Conservation (phyloP, 2,797 vertebrate species). For the Malacoraja senta region DNA sequence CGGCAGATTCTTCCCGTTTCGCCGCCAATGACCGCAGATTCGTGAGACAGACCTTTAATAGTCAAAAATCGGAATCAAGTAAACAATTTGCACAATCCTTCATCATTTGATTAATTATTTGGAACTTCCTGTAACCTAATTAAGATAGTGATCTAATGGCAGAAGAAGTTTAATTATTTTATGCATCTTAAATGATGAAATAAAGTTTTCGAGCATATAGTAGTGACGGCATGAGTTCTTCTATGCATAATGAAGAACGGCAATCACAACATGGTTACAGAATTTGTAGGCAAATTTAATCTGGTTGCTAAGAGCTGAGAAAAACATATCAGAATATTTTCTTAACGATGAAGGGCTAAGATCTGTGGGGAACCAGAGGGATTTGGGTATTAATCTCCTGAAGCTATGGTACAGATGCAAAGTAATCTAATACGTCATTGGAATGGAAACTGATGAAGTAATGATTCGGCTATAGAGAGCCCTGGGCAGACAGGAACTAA, state of each 20-base stretch:
- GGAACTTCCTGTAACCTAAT: not conserved
- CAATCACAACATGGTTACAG: not conserved
- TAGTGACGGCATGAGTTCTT: not conserved
- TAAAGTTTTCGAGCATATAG: not conserved
- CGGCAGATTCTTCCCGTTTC: too few relatives aligned
- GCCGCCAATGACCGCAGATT: too few relatives aligned
- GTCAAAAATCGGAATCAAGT: not conserved
- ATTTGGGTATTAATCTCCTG: not conserved
- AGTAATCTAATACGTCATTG: not conserved
- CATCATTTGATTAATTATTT: not conserved
- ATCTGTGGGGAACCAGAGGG: not conserved
- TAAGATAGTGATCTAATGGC: not conserved
- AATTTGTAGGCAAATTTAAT: not conserved
- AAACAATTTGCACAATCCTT: not conserved
- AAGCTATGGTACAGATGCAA: not conserved
- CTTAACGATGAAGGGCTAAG: not conserved
- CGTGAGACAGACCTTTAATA: too few relatives aligned
- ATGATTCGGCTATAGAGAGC: not conserved
- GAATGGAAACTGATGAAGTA: not conserved
- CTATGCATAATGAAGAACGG: not conserved
- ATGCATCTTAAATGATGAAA: not conserved
- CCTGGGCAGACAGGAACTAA: not conserved
- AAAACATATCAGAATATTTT: not conserved
- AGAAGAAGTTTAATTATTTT: not conserved
- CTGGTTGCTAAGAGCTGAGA: not conserved